phyloP scores from a whole-genome alignment of 2,888 invertebrate species.

The Himalopsyche tibetana region DNA sequence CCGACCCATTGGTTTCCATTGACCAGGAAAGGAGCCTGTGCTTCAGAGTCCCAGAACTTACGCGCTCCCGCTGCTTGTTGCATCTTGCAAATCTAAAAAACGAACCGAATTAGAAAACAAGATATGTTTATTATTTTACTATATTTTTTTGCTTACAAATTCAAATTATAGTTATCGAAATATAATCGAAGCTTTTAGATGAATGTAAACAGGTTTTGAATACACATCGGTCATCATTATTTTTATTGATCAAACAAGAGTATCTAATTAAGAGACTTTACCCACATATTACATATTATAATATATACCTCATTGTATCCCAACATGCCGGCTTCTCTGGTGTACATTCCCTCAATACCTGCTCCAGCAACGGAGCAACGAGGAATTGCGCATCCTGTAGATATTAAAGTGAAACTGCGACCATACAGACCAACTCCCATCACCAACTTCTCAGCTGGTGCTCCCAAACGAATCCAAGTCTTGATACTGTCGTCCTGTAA shows the following conservation, averaged over 20 bases:
- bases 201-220: too few relatives aligned
- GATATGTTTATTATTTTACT: too few relatives aligned
- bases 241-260: too few relatives aligned
- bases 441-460: constrained; percentile 79
- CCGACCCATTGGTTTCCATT: constrained; percentile 82
- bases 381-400: constrained; percentile 70
- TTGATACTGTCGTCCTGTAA: constrained; percentile 56
- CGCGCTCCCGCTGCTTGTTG: constrained; percentile 21
- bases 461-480: constrained; percentile 70
- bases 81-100: constrained; percentile 60
- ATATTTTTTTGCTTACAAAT: too few relatives aligned
- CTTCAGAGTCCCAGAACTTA: constrained; percentile 73
- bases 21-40: constrained; percentile 80
- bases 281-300: neutral
- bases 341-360: constrained; percentile 81
- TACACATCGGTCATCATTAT: too few relatives aligned
- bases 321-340: constrained; percentile 79
- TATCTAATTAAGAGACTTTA: too few relatives aligned
- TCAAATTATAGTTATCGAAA: too few relatives aligned
- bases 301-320: constrained; percentile 83
- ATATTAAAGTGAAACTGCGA: constrained; percentile 79
- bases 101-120: neutral
- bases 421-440: constrained; percentile 86
- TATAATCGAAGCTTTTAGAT: too few relatives aligned
- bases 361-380: constrained; percentile 74